Percentiles rank a stretch among this genome's conserved stretches.
phyloP scores from a whole-genome alignment of 2,113 vertebrate genomes.

The Gobius niger region DNA sequence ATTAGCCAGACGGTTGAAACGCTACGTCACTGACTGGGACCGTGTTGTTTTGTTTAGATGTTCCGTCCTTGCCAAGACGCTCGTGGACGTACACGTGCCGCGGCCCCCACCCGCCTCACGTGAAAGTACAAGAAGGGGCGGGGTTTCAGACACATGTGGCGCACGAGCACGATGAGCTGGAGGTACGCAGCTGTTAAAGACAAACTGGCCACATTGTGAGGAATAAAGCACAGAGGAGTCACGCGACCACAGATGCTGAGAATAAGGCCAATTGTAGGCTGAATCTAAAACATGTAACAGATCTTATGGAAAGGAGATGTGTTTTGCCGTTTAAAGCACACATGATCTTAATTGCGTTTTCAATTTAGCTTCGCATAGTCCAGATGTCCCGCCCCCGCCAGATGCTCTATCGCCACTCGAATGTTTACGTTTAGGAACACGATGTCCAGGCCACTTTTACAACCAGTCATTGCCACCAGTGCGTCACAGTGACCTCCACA shows the following conservation, averaged over 20 bases:
- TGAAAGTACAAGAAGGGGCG: slow-evolving; percentile 57
- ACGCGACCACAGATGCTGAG: no score
- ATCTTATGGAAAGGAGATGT: no score
- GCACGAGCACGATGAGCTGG: neutral
- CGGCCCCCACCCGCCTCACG: slow-evolving; percentile 44
- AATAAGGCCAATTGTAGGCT: no score
- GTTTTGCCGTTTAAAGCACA: no score
- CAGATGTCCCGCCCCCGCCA: slow-evolving; percentile 10
- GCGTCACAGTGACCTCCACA: neutral
- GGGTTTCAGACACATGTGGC: slow-evolving; percentile 45
- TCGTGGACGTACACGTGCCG: slow-evolving; percentile 69
- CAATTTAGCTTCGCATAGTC: neutral
- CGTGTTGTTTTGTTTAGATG: neutral
- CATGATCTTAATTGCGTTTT: no score
- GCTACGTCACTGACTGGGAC: neutral
- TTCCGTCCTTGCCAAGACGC: slow-evolving; percentile 7
- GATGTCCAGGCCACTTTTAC: slow-evolving; percentile 36
- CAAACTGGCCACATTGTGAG: no score
- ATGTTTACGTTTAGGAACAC: slow-evolving; percentile 46
- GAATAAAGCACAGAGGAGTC: neutral
- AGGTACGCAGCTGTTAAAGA: neutral
- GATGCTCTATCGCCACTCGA: neutral
- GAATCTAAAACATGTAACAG: no score
- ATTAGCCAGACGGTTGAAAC: no score
- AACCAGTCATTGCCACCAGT: neutral